Base-by-base conservation (phyloP, 2,888 invertebrate genomes). In the Automeris io region DNA sequence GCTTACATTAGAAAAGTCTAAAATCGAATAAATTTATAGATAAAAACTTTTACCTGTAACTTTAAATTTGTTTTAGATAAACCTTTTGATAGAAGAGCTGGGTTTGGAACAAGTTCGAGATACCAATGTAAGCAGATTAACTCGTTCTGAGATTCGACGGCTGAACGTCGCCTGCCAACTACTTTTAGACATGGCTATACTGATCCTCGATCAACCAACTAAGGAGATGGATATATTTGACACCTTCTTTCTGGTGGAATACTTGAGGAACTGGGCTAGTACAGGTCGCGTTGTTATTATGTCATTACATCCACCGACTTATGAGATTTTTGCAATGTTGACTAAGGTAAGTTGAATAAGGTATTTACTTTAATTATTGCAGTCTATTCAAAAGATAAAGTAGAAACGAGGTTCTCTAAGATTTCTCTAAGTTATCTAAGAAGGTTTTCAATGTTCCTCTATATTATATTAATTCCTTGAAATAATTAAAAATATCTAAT, bases 241-340 rank as follows among this genome's bases (percentile, higher is more conserved):
- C 64, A 96, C 97, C 0, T 98, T 97, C 78, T 98, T 98, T 74
- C 78, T 98, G 34, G 93, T 98, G 40, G 97, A 98, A 71, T 98
- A 97, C 72, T 81, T 98, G 49, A 90, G 97, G 48, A 96, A 97
- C 70, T 98, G 97, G 95, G 94, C 95, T 18, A 88, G 90, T 49
- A 89, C 90, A 24, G 91, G 94, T 1, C 88, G 96, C 49, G 93
- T 96, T 33, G 95, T 97, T 8, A 91, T 98, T 31, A 90, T 98
- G 82, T 97, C 97, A 0, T 82, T 97, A 19, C 96, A 97, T 68
- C 97, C 98, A 13, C 96, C 97, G 2, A 97, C 97, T 1, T 96
- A 96, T 64, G 97, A 98, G 77, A 97, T 98, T 52, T 92, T 97
- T 47, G 95, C 96, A 18, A 98, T 98, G 97, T 88, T 96, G 35